Evolutionary conservation across 2,888 invertebrate species (phyloP).

Genomic region (Luffia ferchaultella): DNA sequence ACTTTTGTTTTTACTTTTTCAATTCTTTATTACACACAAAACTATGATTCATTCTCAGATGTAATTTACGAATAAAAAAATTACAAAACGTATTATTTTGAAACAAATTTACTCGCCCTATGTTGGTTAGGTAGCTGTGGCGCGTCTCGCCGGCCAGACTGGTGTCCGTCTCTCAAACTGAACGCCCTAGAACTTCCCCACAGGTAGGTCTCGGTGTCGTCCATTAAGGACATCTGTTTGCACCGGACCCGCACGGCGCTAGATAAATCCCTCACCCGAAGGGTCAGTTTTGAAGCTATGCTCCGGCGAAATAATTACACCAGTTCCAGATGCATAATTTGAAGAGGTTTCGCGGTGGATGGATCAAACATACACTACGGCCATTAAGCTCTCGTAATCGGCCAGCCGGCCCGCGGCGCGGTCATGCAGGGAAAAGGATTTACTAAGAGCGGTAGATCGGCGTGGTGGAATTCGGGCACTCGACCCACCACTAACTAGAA

Average conservation of each 20-base stretch:
- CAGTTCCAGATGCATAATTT: no score
- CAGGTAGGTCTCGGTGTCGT: constrained; percentile 10
- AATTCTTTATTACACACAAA: constrained; percentile 29
- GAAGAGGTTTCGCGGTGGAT: background rate
- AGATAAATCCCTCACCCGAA: background rate
- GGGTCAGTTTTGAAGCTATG: background rate
- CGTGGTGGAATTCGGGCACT: constrained; percentile 38
- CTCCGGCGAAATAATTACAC: background rate
- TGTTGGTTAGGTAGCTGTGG: constrained; percentile 39
- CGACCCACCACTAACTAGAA: constrained; percentile 49
- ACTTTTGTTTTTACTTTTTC: constrained; percentile 27
- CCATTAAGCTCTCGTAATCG: no score
- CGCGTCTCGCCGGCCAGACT: constrained; percentile 41
- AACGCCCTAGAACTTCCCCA: no score
- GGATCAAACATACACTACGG: constrained; percentile 2
- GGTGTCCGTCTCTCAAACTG: constrained; percentile 35
- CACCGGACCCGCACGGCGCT: constrained; percentile 5
- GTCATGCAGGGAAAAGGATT: constrained; percentile 41
- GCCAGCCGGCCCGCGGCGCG: constrained; percentile 1
- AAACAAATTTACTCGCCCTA: constrained; percentile 63
- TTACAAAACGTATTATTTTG: constrained; percentile 42
- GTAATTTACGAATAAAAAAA: background rate
- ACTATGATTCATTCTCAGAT: constrained; percentile 8
- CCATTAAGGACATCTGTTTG: constrained; percentile 5
- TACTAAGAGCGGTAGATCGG: constrained; percentile 32